These are phyloP conservation scores for Ectobius pallidus DNA, from an alignment of 2,888 invertebrate species.

Conservation along the genomic window DNA sequence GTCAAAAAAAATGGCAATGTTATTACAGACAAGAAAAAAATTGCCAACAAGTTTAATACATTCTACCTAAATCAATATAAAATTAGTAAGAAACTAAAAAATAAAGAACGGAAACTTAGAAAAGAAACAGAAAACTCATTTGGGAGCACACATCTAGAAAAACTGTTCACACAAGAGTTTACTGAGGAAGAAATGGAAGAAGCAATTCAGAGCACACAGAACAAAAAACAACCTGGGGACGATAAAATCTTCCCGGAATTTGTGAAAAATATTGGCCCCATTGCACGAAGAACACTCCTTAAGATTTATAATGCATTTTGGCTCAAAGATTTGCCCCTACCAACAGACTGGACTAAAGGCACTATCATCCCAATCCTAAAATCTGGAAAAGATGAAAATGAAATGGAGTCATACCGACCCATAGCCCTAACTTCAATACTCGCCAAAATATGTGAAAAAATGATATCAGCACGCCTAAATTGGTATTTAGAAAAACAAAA, in stretches of 20 bases:
- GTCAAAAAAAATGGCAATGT: background rate
- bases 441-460: background rate
- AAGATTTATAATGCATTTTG: background rate
- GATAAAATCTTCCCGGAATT: background rate
- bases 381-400: background rate
- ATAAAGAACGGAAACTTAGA: background rate
- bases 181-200: background rate
- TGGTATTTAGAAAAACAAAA: conserved; percentile 1
- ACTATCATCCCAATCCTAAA: conserved; percentile 1
- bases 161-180: background rate
- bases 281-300: background rate
- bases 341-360: background rate
- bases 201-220: background rate
- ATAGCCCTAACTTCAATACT: background rate
- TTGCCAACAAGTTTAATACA: background rate
- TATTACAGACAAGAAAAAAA: background rate
- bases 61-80: background rate
- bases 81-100: background rate
- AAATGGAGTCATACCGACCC: background rate
- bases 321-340: background rate
- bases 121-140: background rate
- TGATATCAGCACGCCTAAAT: background rate
- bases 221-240: background rate
- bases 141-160: background rate
- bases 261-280: background rate